phyloP scores from a whole-genome alignment of 1,140 invertebrate species.

The Asobara japonica region DNA sequence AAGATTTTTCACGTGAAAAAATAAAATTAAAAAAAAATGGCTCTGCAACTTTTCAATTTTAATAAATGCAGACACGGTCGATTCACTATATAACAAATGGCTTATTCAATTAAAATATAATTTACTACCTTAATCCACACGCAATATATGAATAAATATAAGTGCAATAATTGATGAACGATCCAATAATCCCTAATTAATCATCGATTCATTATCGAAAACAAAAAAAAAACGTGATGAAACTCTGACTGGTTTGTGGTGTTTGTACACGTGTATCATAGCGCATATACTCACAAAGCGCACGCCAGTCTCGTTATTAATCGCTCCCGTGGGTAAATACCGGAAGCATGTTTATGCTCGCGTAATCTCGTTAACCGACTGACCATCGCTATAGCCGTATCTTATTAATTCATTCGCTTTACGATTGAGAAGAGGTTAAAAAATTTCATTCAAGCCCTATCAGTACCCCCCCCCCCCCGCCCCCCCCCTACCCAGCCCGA shows the following conservation, averaged over 20 bases:
- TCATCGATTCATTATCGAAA: background rate
- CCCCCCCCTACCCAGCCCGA: background rate
- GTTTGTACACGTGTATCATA: slow-evolving; percentile 12
- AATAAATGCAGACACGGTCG: no score
- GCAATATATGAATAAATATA: background rate
- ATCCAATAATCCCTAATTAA: background rate
- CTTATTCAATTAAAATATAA: background rate
- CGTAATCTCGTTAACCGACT: slow-evolving; percentile 7
- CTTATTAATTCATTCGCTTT: background rate
- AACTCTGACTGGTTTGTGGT: background rate
- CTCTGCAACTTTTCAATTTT: background rate
- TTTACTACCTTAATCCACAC: background rate
- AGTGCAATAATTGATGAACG: background rate
- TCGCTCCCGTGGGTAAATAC: slow-evolving; percentile 30
- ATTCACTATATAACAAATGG: background rate
- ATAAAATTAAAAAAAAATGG: no score
- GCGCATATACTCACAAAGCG: background rate
- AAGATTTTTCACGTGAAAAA: no score
- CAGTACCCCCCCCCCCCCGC: no score
- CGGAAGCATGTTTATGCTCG: slow-evolving; percentile 26
- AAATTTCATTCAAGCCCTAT: background rate
- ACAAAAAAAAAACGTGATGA: background rate
- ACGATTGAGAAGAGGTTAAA: background rate
- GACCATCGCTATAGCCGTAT: background rate
- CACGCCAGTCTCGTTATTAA: slow-evolving; percentile 25